Evolutionary conservation across 2,797 vertebrate species (phyloP).

Genomic region (Petrocephalus schoutedeni): DNA sequence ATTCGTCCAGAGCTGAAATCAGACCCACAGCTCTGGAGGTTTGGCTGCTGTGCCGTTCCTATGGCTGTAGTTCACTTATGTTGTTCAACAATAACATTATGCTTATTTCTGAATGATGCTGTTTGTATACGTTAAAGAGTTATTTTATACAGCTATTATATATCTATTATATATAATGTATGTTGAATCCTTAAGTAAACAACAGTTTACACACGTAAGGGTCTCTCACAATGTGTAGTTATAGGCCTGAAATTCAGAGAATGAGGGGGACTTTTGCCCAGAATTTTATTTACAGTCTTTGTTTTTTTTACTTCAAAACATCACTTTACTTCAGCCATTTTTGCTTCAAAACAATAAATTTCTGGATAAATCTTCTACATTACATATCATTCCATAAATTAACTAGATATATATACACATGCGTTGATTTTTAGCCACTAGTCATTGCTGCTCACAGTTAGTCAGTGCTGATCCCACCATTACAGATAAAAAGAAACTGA

Average conservation of each 20-base stretch:
- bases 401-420: not conserved
- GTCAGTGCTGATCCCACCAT: not conserved
- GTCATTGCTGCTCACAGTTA: not conserved
- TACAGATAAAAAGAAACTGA: not conserved
- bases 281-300: not conserved
- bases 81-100: not conserved
- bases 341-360: not conserved
- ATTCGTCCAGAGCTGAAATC: not conserved
- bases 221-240: not conserved
- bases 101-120: not conserved
- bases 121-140: not conserved
- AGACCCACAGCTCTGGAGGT: not conserved
- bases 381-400: not conserved
- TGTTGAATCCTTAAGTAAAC: not conserved
- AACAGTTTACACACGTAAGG: not conserved
- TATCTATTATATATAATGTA: not conserved
- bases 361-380: not conserved
- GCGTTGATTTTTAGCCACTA: not conserved
- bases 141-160: too few species aligned
- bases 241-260: not conserved
- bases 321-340: not conserved
- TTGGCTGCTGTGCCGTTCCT: not conserved
- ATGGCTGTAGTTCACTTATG: not conserved
- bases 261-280: not conserved
- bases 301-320: not conserved